Evolutionary conservation across 2,888 invertebrate species (phyloP).

Genomic region (Sceliomorpha sp.): DNA sequence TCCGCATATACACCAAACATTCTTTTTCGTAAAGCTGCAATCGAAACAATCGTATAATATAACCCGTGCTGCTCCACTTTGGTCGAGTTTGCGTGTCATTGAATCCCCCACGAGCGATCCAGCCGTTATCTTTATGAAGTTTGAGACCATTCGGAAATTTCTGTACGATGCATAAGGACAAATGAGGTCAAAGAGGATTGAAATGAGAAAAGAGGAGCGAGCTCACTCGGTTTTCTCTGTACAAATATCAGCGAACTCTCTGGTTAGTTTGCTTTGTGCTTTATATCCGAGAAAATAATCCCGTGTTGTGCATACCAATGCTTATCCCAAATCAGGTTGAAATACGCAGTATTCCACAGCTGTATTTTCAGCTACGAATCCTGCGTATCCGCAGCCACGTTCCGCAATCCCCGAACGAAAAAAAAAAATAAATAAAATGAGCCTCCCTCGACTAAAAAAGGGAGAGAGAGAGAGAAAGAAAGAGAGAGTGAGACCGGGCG

Average conservation of each 20-base stretch:
- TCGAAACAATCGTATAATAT: too few species aligned
- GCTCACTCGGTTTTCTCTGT: conserved; percentile 36
- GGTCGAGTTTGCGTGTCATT: conserved; percentile 1
- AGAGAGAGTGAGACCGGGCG: too few species aligned
- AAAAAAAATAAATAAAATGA: conserved; percentile 23
- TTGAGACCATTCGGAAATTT: neutral
- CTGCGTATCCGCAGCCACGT: conserved; percentile 46
- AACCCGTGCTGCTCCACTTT: too few species aligned
- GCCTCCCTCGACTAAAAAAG: neutral
- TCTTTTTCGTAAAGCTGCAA: too few species aligned
- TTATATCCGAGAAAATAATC: conserved; percentile 62
- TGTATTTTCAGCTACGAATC: conserved; percentile 22
- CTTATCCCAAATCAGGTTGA: conserved; percentile 60
- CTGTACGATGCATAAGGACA: neutral
- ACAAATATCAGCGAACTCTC: conserved; percentile 63
- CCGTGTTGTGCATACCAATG: conserved; percentile 53
- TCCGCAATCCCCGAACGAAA: conserved; percentile 24
- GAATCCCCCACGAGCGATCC: too few species aligned
- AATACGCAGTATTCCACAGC: conserved; percentile 46
- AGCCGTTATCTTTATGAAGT: neutral
- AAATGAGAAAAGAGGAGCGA: conserved; percentile 37
- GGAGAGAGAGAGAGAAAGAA: conserved; percentile 7
- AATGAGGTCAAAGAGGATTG: conserved; percentile 7
- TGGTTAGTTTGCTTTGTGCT: conserved; percentile 64
- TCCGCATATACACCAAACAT: too few species aligned